Conservation (phyloP, 2,888 invertebrate genomes). For the Smittia sp. region DNA sequence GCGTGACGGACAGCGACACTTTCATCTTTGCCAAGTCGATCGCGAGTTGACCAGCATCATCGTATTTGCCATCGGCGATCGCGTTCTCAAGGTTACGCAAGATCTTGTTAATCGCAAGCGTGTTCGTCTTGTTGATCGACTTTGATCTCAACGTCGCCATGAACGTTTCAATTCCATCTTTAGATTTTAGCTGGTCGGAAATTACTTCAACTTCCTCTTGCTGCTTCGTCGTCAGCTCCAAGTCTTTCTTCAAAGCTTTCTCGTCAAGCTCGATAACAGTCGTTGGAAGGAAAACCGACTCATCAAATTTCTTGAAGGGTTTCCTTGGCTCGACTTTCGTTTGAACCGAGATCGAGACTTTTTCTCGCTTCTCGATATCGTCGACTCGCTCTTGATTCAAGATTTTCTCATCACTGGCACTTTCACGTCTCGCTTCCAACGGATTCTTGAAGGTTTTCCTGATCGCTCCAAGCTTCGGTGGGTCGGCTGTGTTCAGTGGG, state of each 20-base stretch:
- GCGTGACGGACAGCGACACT: conserved; percentile 69
- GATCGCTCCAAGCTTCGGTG: conserved; percentile 44
- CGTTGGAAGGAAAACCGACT: conserved; percentile 32
- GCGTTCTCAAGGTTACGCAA: conserved; percentile 72
- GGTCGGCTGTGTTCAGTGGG: conserved; percentile 59
- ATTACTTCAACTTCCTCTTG: conserved; percentile 43
- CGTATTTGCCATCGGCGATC: conserved; percentile 73
- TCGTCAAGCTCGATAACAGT: conserved; percentile 34
- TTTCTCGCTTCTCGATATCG: conserved; percentile 50
- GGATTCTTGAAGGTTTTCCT: conserved; percentile 44
- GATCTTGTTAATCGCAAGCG: conserved; percentile 62
- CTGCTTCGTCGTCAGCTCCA: conserved; percentile 25
- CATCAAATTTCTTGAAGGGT: conserved; percentile 44
- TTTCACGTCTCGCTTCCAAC: conserved; percentile 1
- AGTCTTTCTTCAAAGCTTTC: neutral
- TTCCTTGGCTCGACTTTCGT: conserved; percentile 57
- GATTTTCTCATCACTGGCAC: conserved; percentile 38
- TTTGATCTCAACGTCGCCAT: conserved; percentile 42
- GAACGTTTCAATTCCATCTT: conserved; percentile 44
- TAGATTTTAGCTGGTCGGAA: conserved; percentile 44
- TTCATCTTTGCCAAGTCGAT: conserved; percentile 73
- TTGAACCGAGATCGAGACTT: conserved; percentile 61
- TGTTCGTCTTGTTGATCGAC: conserved; percentile 46
- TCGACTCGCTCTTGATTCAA: conserved; percentile 44
- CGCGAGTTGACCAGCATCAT: conserved; percentile 72